Percentiles rank a stretch among this genome's conserved stretches.
phyloP scores from a whole-genome alignment of 1,140 invertebrate genomes.

The Tribolium madens region DNA sequence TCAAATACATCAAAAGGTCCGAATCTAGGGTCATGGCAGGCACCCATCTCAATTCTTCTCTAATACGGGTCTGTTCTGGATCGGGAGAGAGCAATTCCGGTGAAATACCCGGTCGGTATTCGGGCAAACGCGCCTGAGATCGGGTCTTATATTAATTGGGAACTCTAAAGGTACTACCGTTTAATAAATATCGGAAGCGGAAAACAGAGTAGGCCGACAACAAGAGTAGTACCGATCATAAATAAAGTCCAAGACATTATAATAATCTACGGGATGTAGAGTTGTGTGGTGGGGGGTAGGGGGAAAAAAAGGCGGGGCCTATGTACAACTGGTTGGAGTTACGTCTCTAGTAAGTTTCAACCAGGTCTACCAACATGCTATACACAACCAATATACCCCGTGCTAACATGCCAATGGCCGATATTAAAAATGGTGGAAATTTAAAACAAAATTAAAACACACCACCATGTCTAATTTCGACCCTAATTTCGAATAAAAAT shows the following conservation, averaged over 20 bases:
- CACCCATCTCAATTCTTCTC: conserved; percentile 94
- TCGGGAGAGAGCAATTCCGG: conserved; percentile 77
- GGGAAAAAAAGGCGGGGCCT: conserved; percentile 1
- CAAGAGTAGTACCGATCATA: conserved; percentile 41
- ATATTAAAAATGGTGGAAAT: background rate
- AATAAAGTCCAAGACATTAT: conserved; percentile 9
- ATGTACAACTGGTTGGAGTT: conserved; percentile 43
- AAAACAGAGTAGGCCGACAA: conserved; percentile 42
- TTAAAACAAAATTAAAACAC: background rate
- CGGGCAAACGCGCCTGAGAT: conserved; percentile 80
- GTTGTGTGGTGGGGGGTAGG: background rate
- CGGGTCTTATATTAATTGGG: background rate
- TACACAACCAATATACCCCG: conserved; percentile 38
- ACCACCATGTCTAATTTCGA: conserved; percentile 12
- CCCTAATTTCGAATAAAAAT: conserved; percentile 50
- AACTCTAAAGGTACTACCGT: background rate
- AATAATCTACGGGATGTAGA: conserved; percentile 15
- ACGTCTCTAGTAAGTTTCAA: conserved; percentile 50
- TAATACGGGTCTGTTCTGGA: conserved; percentile 78
- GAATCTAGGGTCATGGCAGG: conserved; percentile 91
- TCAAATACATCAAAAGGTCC: conserved; percentile 96
- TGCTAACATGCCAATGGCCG: conserved; percentile 54
- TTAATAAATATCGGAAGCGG: conserved; percentile 25
- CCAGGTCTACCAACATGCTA: conserved; percentile 53
- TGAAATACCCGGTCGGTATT: conserved; percentile 80